Conservation (phyloP, 2,113 vertebrate species). For the Syngnathoides biaculeatus region DNA sequence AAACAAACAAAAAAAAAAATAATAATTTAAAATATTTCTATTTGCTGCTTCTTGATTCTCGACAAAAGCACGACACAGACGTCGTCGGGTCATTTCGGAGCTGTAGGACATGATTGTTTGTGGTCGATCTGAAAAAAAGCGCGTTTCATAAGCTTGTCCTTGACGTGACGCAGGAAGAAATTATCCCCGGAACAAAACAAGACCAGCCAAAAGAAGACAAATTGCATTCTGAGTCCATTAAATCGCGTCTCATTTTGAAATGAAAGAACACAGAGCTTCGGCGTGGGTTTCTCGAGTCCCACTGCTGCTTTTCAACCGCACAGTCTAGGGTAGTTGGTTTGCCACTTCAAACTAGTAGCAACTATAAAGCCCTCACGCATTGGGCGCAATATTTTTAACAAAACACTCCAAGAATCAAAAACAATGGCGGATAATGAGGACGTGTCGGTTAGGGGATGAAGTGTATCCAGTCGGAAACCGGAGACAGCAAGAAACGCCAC, state of each 20-base stretch:
- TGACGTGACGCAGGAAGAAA: conserved; percentile 21
- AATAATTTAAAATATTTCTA: too few relatives aligned
- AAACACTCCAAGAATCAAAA: background rate
- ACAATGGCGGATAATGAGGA: background rate
- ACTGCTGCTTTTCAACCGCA: background rate
- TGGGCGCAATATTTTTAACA: background rate
- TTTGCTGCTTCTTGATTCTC: background rate
- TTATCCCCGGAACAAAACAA: conserved; percentile 14
- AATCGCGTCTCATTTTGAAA: background rate
- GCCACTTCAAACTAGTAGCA: too few relatives aligned
- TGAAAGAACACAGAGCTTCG: background rate
- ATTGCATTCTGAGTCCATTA: too few relatives aligned
- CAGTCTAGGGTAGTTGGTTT: background rate
- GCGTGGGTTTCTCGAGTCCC: background rate
- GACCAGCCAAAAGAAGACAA: too few relatives aligned
- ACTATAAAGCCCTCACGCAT: too few relatives aligned
- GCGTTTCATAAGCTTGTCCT: conserved; percentile 36
- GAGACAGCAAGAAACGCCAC: background rate
- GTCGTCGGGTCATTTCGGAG: too few relatives aligned
- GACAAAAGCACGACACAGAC: too few relatives aligned
- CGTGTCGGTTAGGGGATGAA: too few relatives aligned
- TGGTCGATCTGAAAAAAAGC: conserved; percentile 19
- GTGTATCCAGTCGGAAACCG: background rate
- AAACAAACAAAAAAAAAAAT: background rate
- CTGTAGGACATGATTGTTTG: conserved; percentile 9